Percentiles rank a stretch among this genome's conserved stretches.
Conservation (phyloP, 2,797 vertebrate species). For the Catamblyrhynchus diadema region DNA sequence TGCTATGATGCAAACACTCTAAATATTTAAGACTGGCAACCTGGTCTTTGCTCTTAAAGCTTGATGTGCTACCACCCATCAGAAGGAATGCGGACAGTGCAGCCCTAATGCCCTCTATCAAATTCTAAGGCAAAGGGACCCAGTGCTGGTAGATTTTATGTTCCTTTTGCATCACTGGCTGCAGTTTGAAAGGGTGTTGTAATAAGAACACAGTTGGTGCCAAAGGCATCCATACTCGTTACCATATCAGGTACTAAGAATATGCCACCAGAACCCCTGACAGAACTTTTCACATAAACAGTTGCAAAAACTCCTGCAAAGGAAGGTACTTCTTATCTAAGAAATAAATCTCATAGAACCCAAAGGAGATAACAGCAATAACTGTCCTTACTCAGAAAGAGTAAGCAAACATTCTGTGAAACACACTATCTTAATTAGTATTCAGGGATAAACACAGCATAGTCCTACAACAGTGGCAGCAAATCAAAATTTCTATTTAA, state of each 20-base stretch:
- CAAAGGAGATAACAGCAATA: neutral
- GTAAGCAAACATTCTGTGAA: neutral
- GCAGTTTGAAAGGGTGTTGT: fast-evolving
- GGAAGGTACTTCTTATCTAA: neutral
- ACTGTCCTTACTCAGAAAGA: neutral
- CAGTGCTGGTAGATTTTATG: neutral
- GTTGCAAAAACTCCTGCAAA: neutral
- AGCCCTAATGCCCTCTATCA: neutral
- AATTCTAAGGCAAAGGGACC: neutral
- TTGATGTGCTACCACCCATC: neutral
- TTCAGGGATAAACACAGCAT: neutral
- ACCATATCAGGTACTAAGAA: neutral
- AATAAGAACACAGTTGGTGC: neutral
- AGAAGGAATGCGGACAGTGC: neutral
- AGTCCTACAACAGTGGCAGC: neutral
- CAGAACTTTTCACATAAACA: neutral
- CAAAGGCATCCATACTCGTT: neutral
- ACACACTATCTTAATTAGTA: neutral
- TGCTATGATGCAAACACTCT: neutral
- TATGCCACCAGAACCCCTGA: neutral
- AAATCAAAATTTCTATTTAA: neutral
- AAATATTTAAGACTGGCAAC: neutral
- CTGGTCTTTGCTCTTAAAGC: neutral
- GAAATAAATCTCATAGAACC: neutral
- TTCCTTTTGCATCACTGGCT: neutral